Base-by-base conservation (phyloP, 2,797 vertebrate genomes). In the Rhyacichthys aspro region DNA sequence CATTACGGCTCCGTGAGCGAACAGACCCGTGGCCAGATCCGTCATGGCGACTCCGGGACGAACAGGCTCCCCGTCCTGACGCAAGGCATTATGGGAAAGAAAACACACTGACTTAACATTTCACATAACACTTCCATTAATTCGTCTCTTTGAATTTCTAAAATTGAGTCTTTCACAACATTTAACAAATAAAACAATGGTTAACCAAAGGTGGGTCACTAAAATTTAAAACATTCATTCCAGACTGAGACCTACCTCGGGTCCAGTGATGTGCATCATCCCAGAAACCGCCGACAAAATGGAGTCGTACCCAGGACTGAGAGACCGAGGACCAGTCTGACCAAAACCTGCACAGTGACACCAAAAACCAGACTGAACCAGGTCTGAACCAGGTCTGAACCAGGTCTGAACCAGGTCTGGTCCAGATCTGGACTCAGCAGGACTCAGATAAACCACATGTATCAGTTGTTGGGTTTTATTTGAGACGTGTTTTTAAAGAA, bases 11-110 rank as follows among this genome's bases (percentile, higher is more conserved):
- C 96, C 96, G 5, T 91, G 95, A 0, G 94, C 62, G 17, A 93
- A 99, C 9, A 98, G 83, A 2, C 96, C 97, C 6, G 97, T 97
- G 6, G 97, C 95, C 70, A 98, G 90, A 71, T 99, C 97, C 0
- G 96, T 98, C 96, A 98, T 97, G 33, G 97, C 96, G 0, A 98
- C 95, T 3, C 96, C 97, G 0, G 95, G 89, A 58, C 95, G 91
- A 55, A 99, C 96, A 1, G 96, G 97, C 17, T 95, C 95, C 0
- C 95, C 95, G 39, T 78, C 92, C 97, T 98, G 75, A 49, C 1
- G 0, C 41, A 71, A 1, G 19, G 61, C 50, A 63, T 70, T 16
- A 73, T 68, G 49, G 69, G 70, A 57, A 37, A 46, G 17, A 16
- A 18, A n/a, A 6, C 14, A 43, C 23, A n/a, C n/a, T n/a, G n/a